Base-by-base conservation (phyloP, 1,140 invertebrate species). In the Musca domestica region DNA sequence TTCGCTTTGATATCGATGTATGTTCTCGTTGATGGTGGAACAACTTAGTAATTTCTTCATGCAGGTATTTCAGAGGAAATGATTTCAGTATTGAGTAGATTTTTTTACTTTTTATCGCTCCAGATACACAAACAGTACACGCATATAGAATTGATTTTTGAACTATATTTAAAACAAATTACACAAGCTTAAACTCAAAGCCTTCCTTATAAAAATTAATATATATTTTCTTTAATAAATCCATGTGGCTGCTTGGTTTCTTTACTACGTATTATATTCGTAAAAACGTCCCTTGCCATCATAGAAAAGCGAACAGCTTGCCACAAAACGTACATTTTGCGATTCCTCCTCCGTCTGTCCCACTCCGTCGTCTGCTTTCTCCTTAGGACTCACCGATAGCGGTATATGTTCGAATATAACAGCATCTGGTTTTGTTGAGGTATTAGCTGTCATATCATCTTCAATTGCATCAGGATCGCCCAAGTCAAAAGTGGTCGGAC, bases 281-380 rank as follows among this genome's bases (percentile, higher is more conserved):
- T 25, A 30, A 49, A 68, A 68, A 46, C 47, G 27, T 30, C 27
- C 27, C 10, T 68, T 17, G 10, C 58, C 58, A 52, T 68, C 67
- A 54, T 52, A 68, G 27, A 34, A 52, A 12, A 68, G 19, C 19
- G 51, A 41, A 58, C 52, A 67, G 23, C 66, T 67, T 14, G 66
- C 41, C 15, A 58, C 23, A 41, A 67, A 67, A 46, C 66, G 66
- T 10, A 67, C 23, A 30, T 58, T 58, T 22, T 56, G 20, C 6
- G 19, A 7, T 19, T 66, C 65, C 17, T 58, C 66, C 9, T 25
- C 30, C 14, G 48, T 19, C 48, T 49, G 3, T n/a, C 3, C 3
- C 14, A 12, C 15, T 49, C 3, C 5, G 10, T 12, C 27, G 9
- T 6, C 41, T 20, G 9, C 6, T 47, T 46, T 22, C n/a, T 66